phyloP scores from a whole-genome alignment of 2,797 vertebrate genomes.

The Sebastes hubbsi region DNA sequence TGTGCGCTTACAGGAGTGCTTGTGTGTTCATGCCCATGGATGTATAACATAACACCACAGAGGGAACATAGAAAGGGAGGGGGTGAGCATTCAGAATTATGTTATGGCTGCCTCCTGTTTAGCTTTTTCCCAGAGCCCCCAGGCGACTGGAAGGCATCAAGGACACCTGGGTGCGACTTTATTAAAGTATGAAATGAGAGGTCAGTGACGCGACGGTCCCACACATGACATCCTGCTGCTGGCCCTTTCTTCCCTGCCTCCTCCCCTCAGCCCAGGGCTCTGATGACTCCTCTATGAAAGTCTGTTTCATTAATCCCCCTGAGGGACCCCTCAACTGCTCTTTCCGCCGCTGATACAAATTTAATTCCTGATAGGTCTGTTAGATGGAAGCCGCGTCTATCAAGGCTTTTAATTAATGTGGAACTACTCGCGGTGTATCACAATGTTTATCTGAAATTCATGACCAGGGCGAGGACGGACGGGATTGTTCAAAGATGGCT shows the following conservation, averaged over 20 bases:
- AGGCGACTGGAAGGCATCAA: conserved; percentile 83
- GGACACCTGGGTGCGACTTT: conserved; percentile 88
- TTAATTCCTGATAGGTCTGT: conserved; percentile 83
- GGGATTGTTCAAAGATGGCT: conserved; percentile 75
- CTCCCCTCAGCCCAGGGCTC: conserved; percentile 67
- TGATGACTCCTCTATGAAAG: conserved; percentile 83
- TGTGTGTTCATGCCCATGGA: conserved; percentile 59
- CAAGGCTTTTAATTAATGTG: conserved; percentile 85
- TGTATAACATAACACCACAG: conserved; percentile 54
- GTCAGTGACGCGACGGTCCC: conserved; percentile 81
- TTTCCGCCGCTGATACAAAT: conserved; percentile 83
- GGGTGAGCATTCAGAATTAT: conserved; percentile 57
- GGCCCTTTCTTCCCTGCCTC: conserved; percentile 69
- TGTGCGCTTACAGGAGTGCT: background rate
- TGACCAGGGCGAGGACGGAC: conserved; percentile 68
- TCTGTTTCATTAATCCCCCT: conserved; percentile 86
- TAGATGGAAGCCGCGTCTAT: conserved; percentile 81
- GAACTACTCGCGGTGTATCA: conserved; percentile 63
- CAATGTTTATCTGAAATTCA: conserved; percentile 78
- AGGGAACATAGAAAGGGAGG: conserved; percentile 45
- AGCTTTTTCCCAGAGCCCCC: conserved; percentile 73
- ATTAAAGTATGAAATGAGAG: conserved; percentile 90
- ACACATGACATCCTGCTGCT: conserved; percentile 84
- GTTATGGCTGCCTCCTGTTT: conserved; percentile 79
- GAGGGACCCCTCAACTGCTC: conserved; percentile 79